These are phyloP conservation scores for Thaumatotibia leucotreta DNA, from an alignment of 1,140 invertebrate genomes.

Conservation along the genomic window DNA sequence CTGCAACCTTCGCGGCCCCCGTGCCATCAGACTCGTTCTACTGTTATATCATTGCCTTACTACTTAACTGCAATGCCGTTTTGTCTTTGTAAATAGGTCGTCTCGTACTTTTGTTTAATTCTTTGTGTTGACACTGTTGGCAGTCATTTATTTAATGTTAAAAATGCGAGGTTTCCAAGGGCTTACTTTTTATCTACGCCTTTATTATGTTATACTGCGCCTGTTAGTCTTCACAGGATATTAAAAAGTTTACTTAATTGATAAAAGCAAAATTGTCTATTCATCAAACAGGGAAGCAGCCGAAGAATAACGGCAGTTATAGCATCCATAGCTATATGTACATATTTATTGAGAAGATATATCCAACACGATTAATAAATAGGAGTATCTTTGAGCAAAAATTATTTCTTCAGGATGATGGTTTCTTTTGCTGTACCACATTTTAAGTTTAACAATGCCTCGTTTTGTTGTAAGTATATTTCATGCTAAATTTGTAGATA, in stretches of 20 bases:
- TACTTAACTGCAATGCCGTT: conserved; percentile 4
- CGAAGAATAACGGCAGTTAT: too few species aligned
- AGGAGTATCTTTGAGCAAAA: too few species aligned
- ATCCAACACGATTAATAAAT: too few species aligned
- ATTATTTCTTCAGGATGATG: too few species aligned
- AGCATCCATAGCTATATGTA: too few species aligned
- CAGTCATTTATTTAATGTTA: neutral
- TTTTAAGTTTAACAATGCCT: neutral
- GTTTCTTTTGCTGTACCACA: neutral
- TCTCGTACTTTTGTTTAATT: neutral
- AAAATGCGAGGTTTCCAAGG: neutral
- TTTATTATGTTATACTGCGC: too few species aligned
- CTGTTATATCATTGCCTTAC: conserved; percentile 17
- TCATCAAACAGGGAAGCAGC: too few species aligned
- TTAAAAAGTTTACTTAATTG: too few species aligned
- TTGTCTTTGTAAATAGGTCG: neutral
- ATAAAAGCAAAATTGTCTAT: too few species aligned
- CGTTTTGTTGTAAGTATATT: neutral
- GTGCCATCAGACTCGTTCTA: conserved; percentile 31
- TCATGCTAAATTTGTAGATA: neutral
- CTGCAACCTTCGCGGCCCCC: conserved; percentile 64
- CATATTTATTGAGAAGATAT: too few species aligned
- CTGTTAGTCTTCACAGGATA: too few species aligned
- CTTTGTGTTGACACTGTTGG: neutral
- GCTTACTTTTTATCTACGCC: too few species aligned